Evolutionary conservation across 2,797 vertebrate species (phyloP), one percentile per base, ranked within the genome.

Genomic region (Poecile montanus): DNA sequence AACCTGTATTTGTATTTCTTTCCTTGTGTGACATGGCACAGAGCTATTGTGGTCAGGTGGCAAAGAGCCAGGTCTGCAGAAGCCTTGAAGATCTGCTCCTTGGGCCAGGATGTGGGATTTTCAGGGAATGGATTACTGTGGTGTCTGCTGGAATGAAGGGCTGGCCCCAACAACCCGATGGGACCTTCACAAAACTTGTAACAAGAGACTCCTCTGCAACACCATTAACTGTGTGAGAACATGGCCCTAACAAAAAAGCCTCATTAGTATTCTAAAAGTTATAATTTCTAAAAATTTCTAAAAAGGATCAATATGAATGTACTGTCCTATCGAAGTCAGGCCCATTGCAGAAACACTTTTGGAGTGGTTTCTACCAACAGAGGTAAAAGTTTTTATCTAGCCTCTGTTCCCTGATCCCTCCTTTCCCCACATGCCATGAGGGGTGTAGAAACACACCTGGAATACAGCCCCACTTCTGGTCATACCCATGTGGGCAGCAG

Each of bases 161-260:
- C 47, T 62, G 19, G 21, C 20, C 22, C 6, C 27, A 40, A 54
- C 0, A 2, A 56, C n/a, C 21, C 0, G 0, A 29, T 3, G 25
- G 30, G 19, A 79, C 16, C 17, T 15, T 48, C 45, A 58, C 21
- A 72, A 34, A 67, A 5, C 34, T 47, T 58, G 9, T 20, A 14
- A 34, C 10, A 13, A 53, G 34, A 34, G 12, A 23, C 1, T 51
- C 71, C 38, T 12, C 0, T 34, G 26, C 13, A 51, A 26, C 23
- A 30, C 19, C 27, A 30, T 30, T 42, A n/a, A 60, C 26, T 5
- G 22, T 7, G 13, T 9, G 53, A 71, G 36, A 70, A 32, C 4
- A 2, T 2, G 16, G 15, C 38, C 38, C 54, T 66, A 25, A 30
- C 2, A 4, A 34, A 85, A 72, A 80, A 44, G 3, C 8, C 18